Evolutionary conservation across 2,797 vertebrate species (phyloP), one percentile per base, ranked within the genome.

Genomic region (Mormyrops attenuatus): DNA sequence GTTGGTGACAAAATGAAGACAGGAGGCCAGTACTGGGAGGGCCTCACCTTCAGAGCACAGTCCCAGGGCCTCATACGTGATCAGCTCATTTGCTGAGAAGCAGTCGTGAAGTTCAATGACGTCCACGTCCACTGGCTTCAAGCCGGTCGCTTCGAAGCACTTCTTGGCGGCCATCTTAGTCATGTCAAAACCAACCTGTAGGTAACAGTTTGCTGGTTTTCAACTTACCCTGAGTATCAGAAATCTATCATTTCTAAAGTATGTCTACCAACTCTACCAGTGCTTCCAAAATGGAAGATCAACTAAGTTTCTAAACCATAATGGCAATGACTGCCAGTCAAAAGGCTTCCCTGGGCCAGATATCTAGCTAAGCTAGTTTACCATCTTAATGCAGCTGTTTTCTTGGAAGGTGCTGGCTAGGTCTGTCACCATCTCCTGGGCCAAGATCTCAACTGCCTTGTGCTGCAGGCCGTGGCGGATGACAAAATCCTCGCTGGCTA

Each of bases 61-160:
- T 8, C 98, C 98, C 89, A 99, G 91, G 11, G 98, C 98, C 95
- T 99, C 99, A 0, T 99, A 99, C 0, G 97, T 99, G 93, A 99
- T 95, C 17, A 99, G 96, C 92, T 99, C 99, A 80, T 98, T 99
- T 91, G 93, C 89, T 22, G 98, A 99, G 94, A 99, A 99, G 92
- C 98, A 99, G 92, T 99, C 99, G 0, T 99, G 99, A 90, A 99
- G 97, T 93, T 99, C 99, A 0, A 99, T 96, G 89, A 99, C 98
- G 1, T 98, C 92, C 0, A 99, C 92, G 69, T 99, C 97, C 22
- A 88, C 73, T 20, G 98, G 97, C 80, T 92, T 95, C 89, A 99
- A 91, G 20, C 97, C 97, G 0, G 97, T 91, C 0, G 94, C 93
- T 90, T 96, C 92, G 84, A 94, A 99, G 92, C 97, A 98, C 90